Evolutionary conservation across 2,113 vertebrate genomes (phyloP).

Genomic region (Hippopotamus amphibius): DNA sequence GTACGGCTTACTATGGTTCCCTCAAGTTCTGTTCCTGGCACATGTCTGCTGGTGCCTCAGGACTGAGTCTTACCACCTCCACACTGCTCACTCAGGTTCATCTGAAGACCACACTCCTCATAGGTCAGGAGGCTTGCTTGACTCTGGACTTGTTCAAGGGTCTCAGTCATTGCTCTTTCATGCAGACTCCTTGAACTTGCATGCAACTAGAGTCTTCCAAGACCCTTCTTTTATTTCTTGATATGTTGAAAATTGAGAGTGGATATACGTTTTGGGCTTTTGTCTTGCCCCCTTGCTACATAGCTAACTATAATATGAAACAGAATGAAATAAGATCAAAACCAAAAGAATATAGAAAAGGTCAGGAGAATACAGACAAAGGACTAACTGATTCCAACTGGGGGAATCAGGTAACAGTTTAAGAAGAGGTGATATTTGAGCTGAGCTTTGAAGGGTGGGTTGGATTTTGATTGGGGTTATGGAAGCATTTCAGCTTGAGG

Average conservation of each 20-base stretch:
- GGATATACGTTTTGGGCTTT: neutral
- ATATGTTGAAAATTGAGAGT: neutral
- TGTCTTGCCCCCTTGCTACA: neutral
- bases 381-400: constrained; percentile 59
- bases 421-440: constrained; percentile 43
- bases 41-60: neutral
- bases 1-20: neutral
- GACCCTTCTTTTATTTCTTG: neutral
- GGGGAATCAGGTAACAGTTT: constrained; percentile 36
- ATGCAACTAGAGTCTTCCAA: neutral
- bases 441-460: constrained; percentile 33
- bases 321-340: constrained; percentile 57
- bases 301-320: constrained; percentile 56
- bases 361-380: neutral
- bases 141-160: neutral
- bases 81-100: neutral
- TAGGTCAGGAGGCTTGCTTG: neutral
- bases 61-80: neutral
- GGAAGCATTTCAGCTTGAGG: neutral
- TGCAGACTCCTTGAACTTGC: neutral
- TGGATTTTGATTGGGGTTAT: constrained; percentile 11
- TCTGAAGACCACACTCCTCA: neutral
- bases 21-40: neutral
- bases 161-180: neutral
- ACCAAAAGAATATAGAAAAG: neutral